Base-by-base conservation (phyloP, 1,140 invertebrate genomes). In the Geopemphigus sp. region DNA sequence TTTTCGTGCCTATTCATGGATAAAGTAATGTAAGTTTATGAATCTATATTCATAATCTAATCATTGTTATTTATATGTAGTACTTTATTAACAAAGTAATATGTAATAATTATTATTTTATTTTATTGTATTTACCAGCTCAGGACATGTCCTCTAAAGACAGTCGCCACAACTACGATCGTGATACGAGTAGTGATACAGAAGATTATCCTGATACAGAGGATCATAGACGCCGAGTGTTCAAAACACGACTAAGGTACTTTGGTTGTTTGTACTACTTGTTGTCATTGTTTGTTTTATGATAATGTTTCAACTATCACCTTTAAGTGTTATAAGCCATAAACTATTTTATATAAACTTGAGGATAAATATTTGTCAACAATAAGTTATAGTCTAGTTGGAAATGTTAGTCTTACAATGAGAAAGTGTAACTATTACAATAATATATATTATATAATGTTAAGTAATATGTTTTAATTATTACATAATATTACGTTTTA, bases 151-250 rank as follows among this genome's bases (percentile, higher is more conserved):
- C 68, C 50, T 70, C 81, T 56, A 81, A 81, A 81, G 81, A 81
- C 73, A 39, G 73, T 39, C 81, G 81, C 56, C 80, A 73, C 19
- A 78, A 74, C 54, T 82, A 82, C 61, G 84, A 88, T 82, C 85
- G 90, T 84, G 90, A 90, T 82, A 90, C 90, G 56, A 91, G 91
- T 84, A 91, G 90, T 83, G 90, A 91, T 83, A 90, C 89, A n/a
- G 90, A 92, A 83, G 90, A 92, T 85, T 90, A 89, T 83, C 87
- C 89, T 82, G 90, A 91, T 82, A 85, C 86, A 24, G 89, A 90
- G 84, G 89, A 90, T 82, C 86, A 89, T 80, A 86, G 89, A 82
- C 85, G 90, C 82, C 87, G 89, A 82, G 88, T 91, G 76, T 89
- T 89, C 78, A 91, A 91, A 83, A 91, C 90, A 84, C 87, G 90